Evolutionary conservation across 2,113 vertebrate genomes (phyloP), one percentile per base, ranked within the genome.

Genomic region (Mirza zaza): DNA sequence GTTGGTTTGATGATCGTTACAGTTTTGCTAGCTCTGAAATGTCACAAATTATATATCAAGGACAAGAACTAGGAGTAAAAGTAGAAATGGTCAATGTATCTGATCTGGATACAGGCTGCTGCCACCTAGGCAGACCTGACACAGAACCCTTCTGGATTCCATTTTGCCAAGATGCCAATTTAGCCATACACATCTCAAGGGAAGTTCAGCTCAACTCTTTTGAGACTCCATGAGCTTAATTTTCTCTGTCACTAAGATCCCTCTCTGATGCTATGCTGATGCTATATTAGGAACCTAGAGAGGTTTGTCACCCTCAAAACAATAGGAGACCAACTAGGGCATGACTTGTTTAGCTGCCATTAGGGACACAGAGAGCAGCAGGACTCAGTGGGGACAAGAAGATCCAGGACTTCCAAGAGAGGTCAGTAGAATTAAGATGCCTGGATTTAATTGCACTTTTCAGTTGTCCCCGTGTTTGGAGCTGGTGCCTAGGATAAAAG

Each of bases 231-330:
- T 11, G 63, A 87, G 80, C 84, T 93, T 61, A 34, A 39, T 90
- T 91, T 55, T 91, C 36, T 25, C 76, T 32, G 18, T 75, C 48
- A 76, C 50, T 63, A 23, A 80, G 73, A 42, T 92, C 75, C 36
- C 34, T 27, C 15, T 68, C 52, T 15, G n/a, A 87, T 79, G 92
- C 79, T 65, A 29, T 82, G 67, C 52, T 15, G n/a, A 87, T 79
- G 92, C 79, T 65, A 29, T 82, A 61, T 63, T 55, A 95, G 80
- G 80, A 95, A 95, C 73, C 79, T 34, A 61, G 94, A 95, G 75
- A 81, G 71, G 65, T 17, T 93, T 82, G 71, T 93, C 86, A 85
- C 36, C 71, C 73, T 76, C 42, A 91, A 63, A 81, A 93, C 90
- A 97, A 90, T 9, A 88, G 42, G 59, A 96, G n/a, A 52, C 55